Base-by-base conservation (phyloP, 2,113 vertebrate genomes). In the Cephalopholis sonnerati region DNA sequence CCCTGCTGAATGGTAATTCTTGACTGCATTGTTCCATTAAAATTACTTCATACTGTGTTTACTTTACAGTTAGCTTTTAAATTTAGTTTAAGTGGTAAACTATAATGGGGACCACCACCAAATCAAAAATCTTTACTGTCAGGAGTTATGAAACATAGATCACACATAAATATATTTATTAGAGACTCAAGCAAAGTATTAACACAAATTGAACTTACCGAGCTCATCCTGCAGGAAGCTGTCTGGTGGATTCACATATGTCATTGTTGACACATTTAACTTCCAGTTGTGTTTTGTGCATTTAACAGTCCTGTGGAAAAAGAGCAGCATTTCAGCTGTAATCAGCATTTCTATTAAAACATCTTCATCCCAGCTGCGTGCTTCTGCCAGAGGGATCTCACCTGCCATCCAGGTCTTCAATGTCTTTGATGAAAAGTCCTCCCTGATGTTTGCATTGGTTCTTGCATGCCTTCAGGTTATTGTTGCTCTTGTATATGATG, bases 201-300 rank as follows among this genome's bases (percentile, higher is more conserved):
- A 53, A 53, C 20, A 53, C 7, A 53, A 53, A 22, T 9, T 20
- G 13, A 66, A 64, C 84, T 90, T 78, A 96, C 96, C 94, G 1
- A 97, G 94, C 70, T 96, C 94, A 0, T 96, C 96, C 86, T 97
- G 96, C 50, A 84, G 76, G 90, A 97, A 97, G 91, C 96, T 96
- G 70, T 94, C 94, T 2, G 96, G 96, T 18, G 96, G 96, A 17
- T 96, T 96, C 59, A 95, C 80, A 4, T 97, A 96, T 72, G 92
- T 88, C 96, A 97, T 96, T 2, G 95, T 94, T 62, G 94, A 94
- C 50, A 96, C 89, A 12, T 97, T 94, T 24, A 96, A 68, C 63
- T 94, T 96, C 96, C 96, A 96, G 86, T 95, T 93, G 81, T 97
- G 96, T 44, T 96, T 96, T 0, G 95, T 96, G 79, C 96, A 97